Percentiles rank a stretch among this genome's conserved stretches.
phyloP scores from a whole-genome alignment of 2,888 invertebrate genomes.

The Diabrotica balteata region DNA sequence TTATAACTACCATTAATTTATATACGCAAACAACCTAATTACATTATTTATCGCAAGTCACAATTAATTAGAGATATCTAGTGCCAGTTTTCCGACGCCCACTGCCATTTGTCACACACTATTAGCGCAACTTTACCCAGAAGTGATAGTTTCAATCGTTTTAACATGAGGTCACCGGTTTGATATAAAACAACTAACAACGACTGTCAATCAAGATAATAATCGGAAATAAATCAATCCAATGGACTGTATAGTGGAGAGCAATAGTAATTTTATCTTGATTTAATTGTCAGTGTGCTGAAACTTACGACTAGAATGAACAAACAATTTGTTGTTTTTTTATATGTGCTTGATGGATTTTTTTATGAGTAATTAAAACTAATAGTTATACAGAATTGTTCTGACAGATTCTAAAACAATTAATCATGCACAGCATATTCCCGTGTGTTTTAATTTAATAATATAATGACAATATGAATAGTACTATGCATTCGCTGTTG shows the following conservation, averaged over 20 bases:
- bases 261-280: neutral
- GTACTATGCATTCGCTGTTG: no score
- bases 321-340: no score
- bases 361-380: no score
- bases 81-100: constrained; percentile 4
- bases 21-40: neutral
- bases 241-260: constrained; percentile 2
- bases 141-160: constrained; percentile 8
- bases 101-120: neutral
- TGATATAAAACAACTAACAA: neutral
- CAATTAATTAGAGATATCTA: constrained; percentile 2
- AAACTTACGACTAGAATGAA: no score
- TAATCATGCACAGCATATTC: no score
- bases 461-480: no score
- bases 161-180: constrained; percentile 2
- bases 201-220: constrained; percentile 4
- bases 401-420: no score
- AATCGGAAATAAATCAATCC: constrained; percentile 5
- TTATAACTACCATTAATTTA: neutral
- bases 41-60: neutral
- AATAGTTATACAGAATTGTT: no score
- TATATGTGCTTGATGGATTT: no score
- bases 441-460: no score
- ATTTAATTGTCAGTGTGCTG: no score
- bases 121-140: neutral